Base-by-base conservation (phyloP, 2,113 vertebrate species). In the Varanus salvator region DNA sequence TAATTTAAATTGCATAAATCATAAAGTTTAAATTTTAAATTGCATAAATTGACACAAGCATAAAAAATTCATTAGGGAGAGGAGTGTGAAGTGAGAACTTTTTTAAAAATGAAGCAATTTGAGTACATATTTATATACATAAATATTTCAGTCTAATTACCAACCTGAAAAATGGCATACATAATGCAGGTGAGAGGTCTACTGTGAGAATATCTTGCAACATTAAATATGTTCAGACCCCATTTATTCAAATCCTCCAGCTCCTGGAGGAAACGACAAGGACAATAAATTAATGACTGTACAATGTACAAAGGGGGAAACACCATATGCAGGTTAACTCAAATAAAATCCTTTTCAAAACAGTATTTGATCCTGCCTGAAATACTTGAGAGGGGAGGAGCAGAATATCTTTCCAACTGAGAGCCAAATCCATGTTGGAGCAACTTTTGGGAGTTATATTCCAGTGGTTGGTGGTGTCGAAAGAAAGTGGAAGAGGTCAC, bases 131-230 rank as follows among this genome's bases (percentile, higher is more conserved):
- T 0, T 0, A 44, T 44, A 44, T 44, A 44, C 38, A 54, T 12
- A 1, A 31, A 74, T 9, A 0, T 0, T 0, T 0, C 5, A 54
- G 8, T 72, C 34, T 66, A 21, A 1, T 0, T 34, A 96, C 98
- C 3, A 23, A 99, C 99, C 98, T 99, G 99, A 84, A 99, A 99
- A 90, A 99, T 99, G 48, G 98, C 97, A 11, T 99, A 99, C 99
- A 99, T 99, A 94, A 98, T 98, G 95, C 98, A 99, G 0, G 99
- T 99, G 6, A 99, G 98, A 0, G 99, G 99, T 34, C 98, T 96
- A 91, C 98, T 98, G 93, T 99, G 98, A 0, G 99, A 99, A 85
- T 98, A 99, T 81, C 98, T 98, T 0, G 99, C 97, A 52, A 99
- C 98, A 8, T 97, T 98, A 94, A 99, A 99, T 94, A 99, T 99